Base-by-base conservation (phyloP, 2,888 invertebrate species). In the Acronicta aceris region DNA sequence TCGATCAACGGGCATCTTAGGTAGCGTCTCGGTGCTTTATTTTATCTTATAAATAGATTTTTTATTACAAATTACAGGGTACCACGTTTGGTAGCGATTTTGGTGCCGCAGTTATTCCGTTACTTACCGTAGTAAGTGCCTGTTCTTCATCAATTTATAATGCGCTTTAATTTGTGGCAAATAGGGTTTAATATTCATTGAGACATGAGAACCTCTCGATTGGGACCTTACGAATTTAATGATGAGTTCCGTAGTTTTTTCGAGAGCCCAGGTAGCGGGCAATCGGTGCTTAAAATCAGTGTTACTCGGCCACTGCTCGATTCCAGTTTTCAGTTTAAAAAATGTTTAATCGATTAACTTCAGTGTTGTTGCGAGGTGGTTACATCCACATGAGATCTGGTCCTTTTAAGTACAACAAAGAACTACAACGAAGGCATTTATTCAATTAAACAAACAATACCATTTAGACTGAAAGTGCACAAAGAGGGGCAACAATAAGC, bases 21-120 rank as follows among this genome's bases (percentile, higher is more conserved):
- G 94, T 92, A 94, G 94, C 94, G 83, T 88, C 88, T 86, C 87
- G 86, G 87, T 90, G 89, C 90, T 89, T 93, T 90, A 92, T 94
- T 93, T 94, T 93, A 90, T 91, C 92, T 93, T 91, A 93, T 94
- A 94, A 94, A 94, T 94, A 94, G 93, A 93, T 93, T 94, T 94
- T 94, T 93, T 93, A 93, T 91, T 88, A 92, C 89, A 94, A 94
- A 94, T 94, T 94, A 94, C 89, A 93, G 94, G 94, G 92, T 94
- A 92, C 92, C 88, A 84, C 89, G 89, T 92, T 93, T 93, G 92
- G 93, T 93, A 93, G 93, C 93, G 92, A 92, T 93, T 92, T 92
- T 82, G 91, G 88, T 87, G 88, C 89, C 81, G 83, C 84, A 71
- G 72, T 74, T 71, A 77, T 77, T 79, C 83, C 76, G 74, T 78